Conservation (phyloP, 2,888 invertebrate genomes). For the Orthosia incerta region DNA sequence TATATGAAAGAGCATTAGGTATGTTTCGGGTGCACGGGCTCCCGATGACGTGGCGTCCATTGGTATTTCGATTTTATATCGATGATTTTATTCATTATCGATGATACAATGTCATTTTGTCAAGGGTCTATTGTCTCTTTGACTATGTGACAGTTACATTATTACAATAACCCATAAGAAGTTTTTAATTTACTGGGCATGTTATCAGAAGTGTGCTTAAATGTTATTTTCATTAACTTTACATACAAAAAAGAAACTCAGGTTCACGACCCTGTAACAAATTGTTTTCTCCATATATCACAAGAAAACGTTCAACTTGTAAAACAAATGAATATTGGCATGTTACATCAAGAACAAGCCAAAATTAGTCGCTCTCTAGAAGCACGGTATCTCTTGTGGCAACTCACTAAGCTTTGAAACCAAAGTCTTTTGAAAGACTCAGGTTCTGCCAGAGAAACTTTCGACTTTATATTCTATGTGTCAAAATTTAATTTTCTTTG, state of each 20-base stretch:
- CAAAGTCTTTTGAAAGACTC: neutral
- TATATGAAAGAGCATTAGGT: too few species aligned
- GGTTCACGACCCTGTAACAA: neutral
- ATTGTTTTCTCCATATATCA: constrained; percentile 3
- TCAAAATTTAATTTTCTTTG: constrained; percentile 8
- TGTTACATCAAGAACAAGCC: neutral
- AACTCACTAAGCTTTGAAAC: constrained; percentile 1
- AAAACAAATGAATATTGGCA: constrained; percentile 1
- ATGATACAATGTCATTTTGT: too few species aligned
- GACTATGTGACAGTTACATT: too few species aligned
- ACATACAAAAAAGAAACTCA: neutral
- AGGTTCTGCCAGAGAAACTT: neutral
- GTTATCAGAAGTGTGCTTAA: too few species aligned
- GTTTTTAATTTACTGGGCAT: too few species aligned
- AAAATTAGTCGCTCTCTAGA: constrained; percentile 18
- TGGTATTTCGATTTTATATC: too few species aligned
- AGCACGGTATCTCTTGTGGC: constrained; percentile 6
- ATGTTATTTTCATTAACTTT: too few species aligned
- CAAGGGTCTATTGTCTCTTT: too few species aligned
- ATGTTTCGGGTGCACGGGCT: too few species aligned
- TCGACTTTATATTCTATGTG: neutral
- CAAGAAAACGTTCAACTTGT: neutral
- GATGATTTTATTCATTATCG: too few species aligned
- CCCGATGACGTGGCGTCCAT: too few species aligned
- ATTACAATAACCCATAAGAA: too few species aligned